Conservation (phyloP, 2,113 vertebrate genomes). For the Pseudopodoces humilis region DNA sequence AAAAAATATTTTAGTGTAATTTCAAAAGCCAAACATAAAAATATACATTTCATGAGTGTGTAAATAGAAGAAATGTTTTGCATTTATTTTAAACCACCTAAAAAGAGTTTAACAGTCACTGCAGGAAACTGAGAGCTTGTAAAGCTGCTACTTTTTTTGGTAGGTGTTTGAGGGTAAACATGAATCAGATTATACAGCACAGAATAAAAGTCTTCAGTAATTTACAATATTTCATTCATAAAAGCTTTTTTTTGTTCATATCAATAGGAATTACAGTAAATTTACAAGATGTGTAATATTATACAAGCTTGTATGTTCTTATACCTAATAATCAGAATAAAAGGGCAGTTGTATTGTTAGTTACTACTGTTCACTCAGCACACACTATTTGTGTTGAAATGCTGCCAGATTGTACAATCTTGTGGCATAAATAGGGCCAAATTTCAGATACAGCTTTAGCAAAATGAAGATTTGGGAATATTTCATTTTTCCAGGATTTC, state of each 20-base stretch:
- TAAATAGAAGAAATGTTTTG: not conserved
- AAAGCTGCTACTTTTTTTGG: not conserved
- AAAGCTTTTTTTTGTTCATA: not conserved
- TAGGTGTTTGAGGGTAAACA: not conserved
- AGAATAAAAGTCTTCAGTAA: not conserved
- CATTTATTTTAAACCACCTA: constrained; percentile 1
- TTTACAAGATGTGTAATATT: not conserved
- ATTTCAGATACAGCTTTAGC: not conserved
- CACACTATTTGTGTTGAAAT: not conserved
- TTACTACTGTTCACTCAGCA: not conserved
- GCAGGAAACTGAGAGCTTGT: not conserved
- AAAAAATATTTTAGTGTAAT: not conserved
- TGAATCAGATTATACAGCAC: not conserved
- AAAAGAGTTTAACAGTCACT: not conserved
- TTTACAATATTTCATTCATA: constrained; percentile 31
- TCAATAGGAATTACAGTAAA: not conserved
- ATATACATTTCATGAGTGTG: not conserved
- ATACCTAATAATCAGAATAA: not conserved
- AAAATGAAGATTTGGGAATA: not conserved
- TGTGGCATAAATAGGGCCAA: not conserved
- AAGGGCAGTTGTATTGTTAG: not conserved
- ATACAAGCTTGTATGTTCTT: not conserved
- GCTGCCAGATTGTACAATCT: not conserved
- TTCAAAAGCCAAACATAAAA: not conserved
- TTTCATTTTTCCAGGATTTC: not conserved